These are phyloP conservation scores for Brachionus rotundiformis DNA, from an alignment of 1,140 invertebrate genomes.

Conservation along the genomic window DNA sequence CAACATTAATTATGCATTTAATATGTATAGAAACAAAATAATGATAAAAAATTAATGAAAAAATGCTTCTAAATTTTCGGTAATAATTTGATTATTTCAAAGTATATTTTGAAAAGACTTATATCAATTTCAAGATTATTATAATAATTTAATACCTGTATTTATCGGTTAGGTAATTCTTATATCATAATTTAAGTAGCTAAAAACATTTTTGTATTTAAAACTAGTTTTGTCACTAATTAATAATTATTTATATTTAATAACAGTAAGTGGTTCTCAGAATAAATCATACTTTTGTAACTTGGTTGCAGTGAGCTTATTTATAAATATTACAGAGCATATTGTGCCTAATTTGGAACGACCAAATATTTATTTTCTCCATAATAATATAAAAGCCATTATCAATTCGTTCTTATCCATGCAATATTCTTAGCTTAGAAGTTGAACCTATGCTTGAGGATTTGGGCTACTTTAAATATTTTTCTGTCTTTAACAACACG, in stretches of 20 bases:
- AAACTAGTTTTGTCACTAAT: background rate
- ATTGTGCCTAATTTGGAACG: background rate
- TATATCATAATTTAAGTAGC: background rate
- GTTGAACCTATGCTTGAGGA: background rate
- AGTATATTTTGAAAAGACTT: too few relatives aligned
- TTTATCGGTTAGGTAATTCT: background rate
- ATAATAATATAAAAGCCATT: background rate
- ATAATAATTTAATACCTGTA: background rate
- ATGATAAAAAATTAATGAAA: background rate
- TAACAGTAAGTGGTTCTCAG: background rate
- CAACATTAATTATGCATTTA: background rate
- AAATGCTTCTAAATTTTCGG: background rate
- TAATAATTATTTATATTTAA: background rate
- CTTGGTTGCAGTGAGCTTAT: background rate
- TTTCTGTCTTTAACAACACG: background rate
- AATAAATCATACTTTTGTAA: background rate
- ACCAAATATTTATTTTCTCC: background rate
- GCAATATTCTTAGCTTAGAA: background rate
- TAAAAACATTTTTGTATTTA: background rate
- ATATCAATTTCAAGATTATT: background rate
- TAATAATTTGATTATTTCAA: background rate
- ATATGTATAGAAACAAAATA: constrained; percentile 17
- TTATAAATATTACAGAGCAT: background rate
- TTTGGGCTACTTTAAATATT: background rate
- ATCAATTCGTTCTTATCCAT: background rate